Evolutionary conservation across 1,140 invertebrate species (phyloP), one percentile per base, ranked within the genome.

Genomic region (Zaprionus ornatus): DNA sequence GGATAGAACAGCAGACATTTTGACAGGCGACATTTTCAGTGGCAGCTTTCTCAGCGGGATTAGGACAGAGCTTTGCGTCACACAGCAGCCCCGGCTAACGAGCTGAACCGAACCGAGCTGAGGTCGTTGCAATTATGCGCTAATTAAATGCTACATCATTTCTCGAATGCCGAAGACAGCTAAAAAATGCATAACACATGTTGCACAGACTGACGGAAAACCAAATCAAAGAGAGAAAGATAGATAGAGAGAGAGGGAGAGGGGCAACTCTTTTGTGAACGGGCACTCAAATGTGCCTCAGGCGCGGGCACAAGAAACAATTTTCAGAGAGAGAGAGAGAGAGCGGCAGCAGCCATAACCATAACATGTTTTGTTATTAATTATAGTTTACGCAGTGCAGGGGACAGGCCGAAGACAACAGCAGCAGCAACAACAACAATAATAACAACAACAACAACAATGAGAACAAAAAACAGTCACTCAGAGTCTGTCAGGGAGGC

Each of bases 351-450:
- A 37, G 50, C 83, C 85, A 90, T 90, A 90, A 90, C 85, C 85
- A 90, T 90, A 90, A 90, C 85, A 90, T 90, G 85, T 90, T 87
- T 87, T 90, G 81, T 90, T 90, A 90, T 90, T 90, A 90, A 90
- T 90, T 90, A 90, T 90, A 90, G 85, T 90, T 85, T 87, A 87
- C 86, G 85, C 85, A 90, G 77, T 79, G 79, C 81, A 90, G 74
- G 84, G 84, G 84, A 87, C 84, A 87, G 84, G 84, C 85, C 81
- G 84, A 87, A 87, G 84, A 87, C 84, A 87, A 87, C 69, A 77
- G 57, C 63, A 66, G 37, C 57, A 69, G 29, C 42, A 54, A n/a
- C 50, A 65, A 23, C 50, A 54, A 21, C 80, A 82, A 82, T 74
- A 78, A 25, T 10, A 59, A 15, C 4, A 6, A 71, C 73, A 77